Conservation (phyloP, 2,113 vertebrate species). For the Apteryx mantelli region DNA sequence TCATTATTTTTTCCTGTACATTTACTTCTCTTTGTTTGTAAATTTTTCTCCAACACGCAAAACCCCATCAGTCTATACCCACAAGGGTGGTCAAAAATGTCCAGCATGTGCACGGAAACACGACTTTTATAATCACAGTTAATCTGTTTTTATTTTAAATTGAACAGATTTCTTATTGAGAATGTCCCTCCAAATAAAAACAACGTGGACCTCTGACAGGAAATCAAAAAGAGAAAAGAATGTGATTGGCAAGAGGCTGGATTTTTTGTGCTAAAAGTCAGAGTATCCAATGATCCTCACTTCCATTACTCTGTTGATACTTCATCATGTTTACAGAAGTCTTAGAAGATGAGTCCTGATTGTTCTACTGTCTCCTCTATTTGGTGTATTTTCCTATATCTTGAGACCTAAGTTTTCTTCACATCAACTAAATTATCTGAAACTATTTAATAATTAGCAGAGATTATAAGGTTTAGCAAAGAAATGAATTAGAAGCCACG, state of each 20-base stretch:
- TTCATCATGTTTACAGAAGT: not conserved
- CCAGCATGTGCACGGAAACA: not conserved
- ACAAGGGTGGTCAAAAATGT: not conserved
- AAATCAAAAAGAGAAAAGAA: not conserved
- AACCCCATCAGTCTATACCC: not conserved
- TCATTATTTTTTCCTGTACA: not conserved
- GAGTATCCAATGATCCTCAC: not conserved
- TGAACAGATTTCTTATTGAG: not conserved
- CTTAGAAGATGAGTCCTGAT: not conserved
- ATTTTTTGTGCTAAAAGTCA: not conserved
- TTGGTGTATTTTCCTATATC: not conserved
- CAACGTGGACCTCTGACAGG: not conserved
- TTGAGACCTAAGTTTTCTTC: not conserved
- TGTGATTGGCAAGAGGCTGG: not conserved
- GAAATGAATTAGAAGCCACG: not conserved
- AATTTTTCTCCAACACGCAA: not conserved
- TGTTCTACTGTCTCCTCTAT: not conserved
- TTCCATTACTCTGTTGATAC: not conserved
- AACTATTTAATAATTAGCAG: not conserved
- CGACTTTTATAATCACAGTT: not conserved
- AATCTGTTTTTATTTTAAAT: not conserved
- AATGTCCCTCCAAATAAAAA: not conserved
- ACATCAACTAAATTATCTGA: not conserved
- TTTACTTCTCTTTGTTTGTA: not conserved
- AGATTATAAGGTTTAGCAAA: not conserved